Conservation (phyloP, 2,113 vertebrate species). For the Carettochelys insculpta region DNA sequence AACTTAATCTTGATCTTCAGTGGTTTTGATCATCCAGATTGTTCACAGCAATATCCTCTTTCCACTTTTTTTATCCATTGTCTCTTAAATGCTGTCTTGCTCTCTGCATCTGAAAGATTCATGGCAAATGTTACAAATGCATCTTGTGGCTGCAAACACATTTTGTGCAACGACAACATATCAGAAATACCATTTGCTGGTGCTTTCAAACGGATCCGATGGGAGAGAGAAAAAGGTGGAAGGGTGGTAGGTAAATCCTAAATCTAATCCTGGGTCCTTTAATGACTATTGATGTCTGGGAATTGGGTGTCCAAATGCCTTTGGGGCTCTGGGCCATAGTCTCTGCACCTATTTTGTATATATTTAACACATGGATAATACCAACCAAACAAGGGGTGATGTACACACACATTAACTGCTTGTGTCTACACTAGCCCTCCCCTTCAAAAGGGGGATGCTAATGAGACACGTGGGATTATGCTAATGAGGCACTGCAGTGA, state of each 20-base stretch:
- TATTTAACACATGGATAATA: neutral
- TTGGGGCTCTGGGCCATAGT: neutral
- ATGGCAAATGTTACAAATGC: neutral
- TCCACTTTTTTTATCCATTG: neutral
- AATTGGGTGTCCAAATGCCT: neutral
- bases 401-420: neutral
- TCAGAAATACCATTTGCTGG: neutral
- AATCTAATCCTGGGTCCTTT: neutral
- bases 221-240: fast-evolving
- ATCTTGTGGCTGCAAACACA: neutral
- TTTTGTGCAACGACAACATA: fast-evolving
- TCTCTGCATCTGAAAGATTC: neutral
- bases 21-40: neutral
- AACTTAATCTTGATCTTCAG: neutral
- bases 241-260: neutral
- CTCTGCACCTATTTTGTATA: neutral
- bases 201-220: neutral
- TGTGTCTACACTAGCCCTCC: no score
- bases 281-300: neutral
- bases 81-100: neutral
- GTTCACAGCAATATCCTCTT: neutral
- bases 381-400: fast-evolving
- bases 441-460: no score
- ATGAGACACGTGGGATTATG: no score
- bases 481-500: no score